Percentiles rank a stretch among this genome's conserved stretches.
These are phyloP conservation scores for Leptobrachium ailaonicum DNA, from an alignment of 2,113 vertebrate genomes.

Conservation along the genomic window DNA sequence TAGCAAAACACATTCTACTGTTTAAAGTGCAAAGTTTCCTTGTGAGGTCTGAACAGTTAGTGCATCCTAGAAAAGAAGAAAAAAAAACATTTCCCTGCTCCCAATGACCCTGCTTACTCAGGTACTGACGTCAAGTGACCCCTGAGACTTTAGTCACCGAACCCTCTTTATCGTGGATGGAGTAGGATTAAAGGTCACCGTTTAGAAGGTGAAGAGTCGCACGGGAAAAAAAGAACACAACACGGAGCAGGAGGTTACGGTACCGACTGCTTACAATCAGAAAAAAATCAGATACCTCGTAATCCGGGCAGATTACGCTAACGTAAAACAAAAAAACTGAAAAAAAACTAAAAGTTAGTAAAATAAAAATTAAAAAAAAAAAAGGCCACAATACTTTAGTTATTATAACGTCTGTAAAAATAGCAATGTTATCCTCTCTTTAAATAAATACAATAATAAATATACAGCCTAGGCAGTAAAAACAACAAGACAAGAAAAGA, in stretches of 20 bases:
- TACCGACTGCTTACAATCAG: constrained; percentile 18
- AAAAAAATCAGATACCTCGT: constrained; percentile 2
- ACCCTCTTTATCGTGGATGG: background rate
- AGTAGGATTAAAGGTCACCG: constrained; percentile 16
- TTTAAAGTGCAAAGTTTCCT: constrained; percentile 45
- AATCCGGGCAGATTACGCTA: background rate
- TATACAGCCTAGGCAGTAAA: constrained; percentile 41
- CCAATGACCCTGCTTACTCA: constrained; percentile 8
- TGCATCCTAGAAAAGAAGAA: constrained; percentile 7
- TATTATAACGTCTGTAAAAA: constrained; percentile 45
- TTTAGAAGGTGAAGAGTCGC: background rate
- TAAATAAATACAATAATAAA: constrained; percentile 49
- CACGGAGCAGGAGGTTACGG: constrained; percentile 23
- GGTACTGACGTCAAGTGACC: background rate
- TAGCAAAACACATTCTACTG: constrained; percentile 17
- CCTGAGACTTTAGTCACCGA: background rate
- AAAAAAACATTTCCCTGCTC: constrained; percentile 25
- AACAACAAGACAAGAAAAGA: background rate
- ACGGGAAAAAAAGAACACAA: background rate
- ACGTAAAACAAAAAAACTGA: constrained; percentile 13
- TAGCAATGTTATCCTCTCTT: constrained; percentile 11
- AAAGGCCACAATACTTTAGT: constrained; percentile 32
- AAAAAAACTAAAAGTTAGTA: constrained; percentile 1
- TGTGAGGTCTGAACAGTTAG: constrained; percentile 41
- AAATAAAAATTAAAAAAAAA: constrained; percentile 25